Evolutionary conservation across 1,140 invertebrate genomes (phyloP).

Genomic region (Drosophila bipectinata): DNA sequence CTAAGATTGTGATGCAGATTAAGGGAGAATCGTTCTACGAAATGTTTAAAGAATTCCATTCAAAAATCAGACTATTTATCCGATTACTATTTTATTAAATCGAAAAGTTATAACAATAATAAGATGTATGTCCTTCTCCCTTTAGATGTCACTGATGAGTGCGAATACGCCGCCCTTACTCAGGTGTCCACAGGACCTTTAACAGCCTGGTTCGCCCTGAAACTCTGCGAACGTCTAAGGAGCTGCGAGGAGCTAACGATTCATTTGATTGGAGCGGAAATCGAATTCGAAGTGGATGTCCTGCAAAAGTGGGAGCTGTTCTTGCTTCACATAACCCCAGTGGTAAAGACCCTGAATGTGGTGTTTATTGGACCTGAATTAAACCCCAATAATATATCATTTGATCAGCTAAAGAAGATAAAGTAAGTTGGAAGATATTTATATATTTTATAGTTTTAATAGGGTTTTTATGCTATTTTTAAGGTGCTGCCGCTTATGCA

Average conservation of each 20-base stretch:
- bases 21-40: too few species aligned
- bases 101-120: too few species aligned
- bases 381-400: conserved; percentile 85
- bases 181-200: conserved; percentile 88
- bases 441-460: neutral
- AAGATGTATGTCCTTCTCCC: too few species aligned
- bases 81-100: too few species aligned
- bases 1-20: too few species aligned
- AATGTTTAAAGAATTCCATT: too few species aligned
- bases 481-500: conserved; percentile 70
- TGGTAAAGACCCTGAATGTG: conserved; percentile 85
- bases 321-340: conserved; percentile 87
- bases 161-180: conserved; percentile 87
- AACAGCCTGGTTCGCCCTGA: conserved; percentile 86
- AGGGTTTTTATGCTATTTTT: neutral
- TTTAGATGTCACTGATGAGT: conserved; percentile 85
- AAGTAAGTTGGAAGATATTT: conserved; percentile 38
- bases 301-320: conserved; percentile 89
- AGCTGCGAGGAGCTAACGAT: conserved; percentile 53
- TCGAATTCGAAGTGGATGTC: conserved; percentile 88
- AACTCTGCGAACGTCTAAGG: conserved; percentile 82
- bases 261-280: conserved; percentile 86
- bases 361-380: conserved; percentile 88
- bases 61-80: too few species aligned
- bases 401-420: conserved; percentile 82